A percentile compares a stretch with the other conserved stretches of the same genome.
phyloP scores from a whole-genome alignment of 2,888 invertebrate genomes.

The Chaitophorus viminalis region DNA sequence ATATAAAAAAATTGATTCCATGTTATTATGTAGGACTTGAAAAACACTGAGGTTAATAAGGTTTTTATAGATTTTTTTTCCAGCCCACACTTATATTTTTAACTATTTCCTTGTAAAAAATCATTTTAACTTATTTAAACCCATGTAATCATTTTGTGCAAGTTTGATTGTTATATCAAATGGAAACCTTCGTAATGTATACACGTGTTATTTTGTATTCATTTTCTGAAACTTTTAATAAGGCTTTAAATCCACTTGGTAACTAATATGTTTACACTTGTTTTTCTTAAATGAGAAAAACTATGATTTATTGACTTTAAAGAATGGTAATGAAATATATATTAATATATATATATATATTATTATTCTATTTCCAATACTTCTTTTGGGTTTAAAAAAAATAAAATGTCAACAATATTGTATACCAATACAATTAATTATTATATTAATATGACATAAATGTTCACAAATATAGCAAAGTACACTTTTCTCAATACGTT shows the following conservation, averaged over 20 bases:
- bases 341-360: not conserved
- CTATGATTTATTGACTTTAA: slow-evolving; percentile 19
- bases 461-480: too few species aligned
- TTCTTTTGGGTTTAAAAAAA: too few species aligned
- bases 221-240: not conserved
- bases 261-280: slow-evolving; percentile 25
- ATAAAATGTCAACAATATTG: too few species aligned
- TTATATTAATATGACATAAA: too few species aligned
- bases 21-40: not conserved
- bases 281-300: not conserved
- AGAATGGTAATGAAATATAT: slow-evolving; percentile 20
- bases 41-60: not conserved
- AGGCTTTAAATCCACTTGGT: not conserved
- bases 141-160: not conserved
- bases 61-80: not conserved
- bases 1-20: not conserved
- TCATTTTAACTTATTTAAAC: not conserved
- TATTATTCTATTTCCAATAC: not conserved
- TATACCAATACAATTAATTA: too few species aligned
- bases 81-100: not conserved
- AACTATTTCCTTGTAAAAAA: not conserved
- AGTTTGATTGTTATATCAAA: not conserved
- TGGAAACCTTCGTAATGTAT: not conserved
- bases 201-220: not conserved
- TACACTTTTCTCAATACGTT: too few species aligned